Conservation (phyloP, 2,797 vertebrate species). For the Octomys mimax region DNA sequence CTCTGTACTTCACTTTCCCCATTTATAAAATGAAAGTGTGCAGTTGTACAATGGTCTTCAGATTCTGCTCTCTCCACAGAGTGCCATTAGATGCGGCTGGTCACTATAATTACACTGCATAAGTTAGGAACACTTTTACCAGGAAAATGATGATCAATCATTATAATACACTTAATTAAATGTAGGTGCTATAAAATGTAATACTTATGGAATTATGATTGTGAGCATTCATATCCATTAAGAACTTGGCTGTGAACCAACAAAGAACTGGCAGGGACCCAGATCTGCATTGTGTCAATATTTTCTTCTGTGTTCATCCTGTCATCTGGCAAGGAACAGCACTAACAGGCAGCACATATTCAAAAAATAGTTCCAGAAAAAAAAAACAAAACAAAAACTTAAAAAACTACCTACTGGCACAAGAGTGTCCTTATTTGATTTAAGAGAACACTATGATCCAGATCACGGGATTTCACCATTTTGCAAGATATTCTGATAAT, state of each 20-base stretch:
- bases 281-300: neutral
- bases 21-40: neutral
- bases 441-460: neutral
- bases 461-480: neutral
- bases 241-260: neutral
- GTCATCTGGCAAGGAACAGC: neutral
- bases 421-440: neutral
- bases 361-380: neutral
- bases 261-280: neutral
- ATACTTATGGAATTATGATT: neutral
- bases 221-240: neutral
- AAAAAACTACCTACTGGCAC: neutral
- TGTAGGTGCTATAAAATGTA: neutral
- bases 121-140: neutral
- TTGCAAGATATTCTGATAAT: neutral
- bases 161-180: slow-evolving; percentile 27
- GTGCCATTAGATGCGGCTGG: neutral
- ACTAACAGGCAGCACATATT: neutral
- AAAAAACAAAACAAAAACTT: neutral
- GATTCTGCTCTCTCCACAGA: neutral
- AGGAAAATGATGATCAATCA: neutral
- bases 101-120: neutral
- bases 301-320: neutral
- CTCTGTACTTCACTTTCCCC: neutral
- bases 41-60: neutral